phyloP scores from a whole-genome alignment of 2,113 vertebrate species.

The Miniopterus natalensis region DNA sequence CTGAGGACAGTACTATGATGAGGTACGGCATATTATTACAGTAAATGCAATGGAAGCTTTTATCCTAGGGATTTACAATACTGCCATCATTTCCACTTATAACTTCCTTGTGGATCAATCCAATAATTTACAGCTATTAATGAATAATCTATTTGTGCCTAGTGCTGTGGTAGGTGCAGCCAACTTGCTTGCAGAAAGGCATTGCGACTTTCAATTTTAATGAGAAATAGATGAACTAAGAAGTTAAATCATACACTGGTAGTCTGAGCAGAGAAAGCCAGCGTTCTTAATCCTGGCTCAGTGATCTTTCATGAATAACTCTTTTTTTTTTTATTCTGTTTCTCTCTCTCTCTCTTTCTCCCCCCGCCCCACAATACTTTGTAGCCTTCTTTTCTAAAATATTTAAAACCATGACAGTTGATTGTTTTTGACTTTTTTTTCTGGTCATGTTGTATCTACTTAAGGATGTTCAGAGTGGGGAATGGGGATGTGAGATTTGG shows the following conservation, averaged over 20 bases:
- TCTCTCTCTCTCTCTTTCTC: background rate
- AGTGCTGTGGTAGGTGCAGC: background rate
- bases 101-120: background rate
- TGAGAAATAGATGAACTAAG: conserved; percentile 44
- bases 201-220: conserved; percentile 27
- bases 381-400: conserved; percentile 21
- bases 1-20: background rate
- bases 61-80: background rate
- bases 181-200: conserved; percentile 54
- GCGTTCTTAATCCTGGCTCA: background rate
- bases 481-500: background rate
- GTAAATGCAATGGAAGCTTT: conserved; percentile 42
- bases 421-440: background rate
- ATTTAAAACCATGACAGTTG: background rate
- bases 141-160: background rate
- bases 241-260: conserved; percentile 45
- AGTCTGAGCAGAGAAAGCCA: background rate
- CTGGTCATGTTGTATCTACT: background rate
- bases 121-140: conserved; percentile 40
- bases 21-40: background rate
- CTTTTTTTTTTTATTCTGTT: background rate
- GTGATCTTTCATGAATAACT: background rate
- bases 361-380: background rate
- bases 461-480: background rate
- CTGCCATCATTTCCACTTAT: background rate